Percentiles rank a stretch among this genome's conserved stretches.
Evolutionary conservation across 92 coral and sea anemone species (phyloP).

Genomic region (Porites divaricata): DNA sequence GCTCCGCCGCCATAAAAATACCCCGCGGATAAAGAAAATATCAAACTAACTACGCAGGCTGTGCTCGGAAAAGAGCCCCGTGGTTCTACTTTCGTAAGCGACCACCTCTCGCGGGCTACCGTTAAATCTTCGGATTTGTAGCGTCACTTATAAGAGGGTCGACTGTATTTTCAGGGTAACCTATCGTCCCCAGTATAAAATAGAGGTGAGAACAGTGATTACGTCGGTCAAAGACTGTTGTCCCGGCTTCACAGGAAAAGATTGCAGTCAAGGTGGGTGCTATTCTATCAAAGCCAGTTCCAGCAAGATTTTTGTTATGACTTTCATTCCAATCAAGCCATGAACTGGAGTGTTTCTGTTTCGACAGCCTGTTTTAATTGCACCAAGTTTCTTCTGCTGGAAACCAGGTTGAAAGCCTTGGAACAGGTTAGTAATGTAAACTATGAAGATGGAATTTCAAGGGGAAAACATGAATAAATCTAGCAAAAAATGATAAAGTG

Average conservation of each 20-base stretch:
- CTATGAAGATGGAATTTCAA: neutral
- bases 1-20: too few relatives aligned
- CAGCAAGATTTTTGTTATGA: neutral
- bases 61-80: too few relatives aligned
- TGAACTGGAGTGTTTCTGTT: neutral
- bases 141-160: too few relatives aligned
- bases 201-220: conserved; percentile 69
- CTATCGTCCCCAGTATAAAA: conserved; percentile 72
- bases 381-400: conserved; percentile 55
- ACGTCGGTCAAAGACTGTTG: conserved; percentile 81
- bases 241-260: conserved; percentile 82
- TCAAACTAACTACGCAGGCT: too few relatives aligned
- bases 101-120: too few relatives aligned
- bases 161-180: conserved; percentile 45
- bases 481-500: neutral
- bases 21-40: too few relatives aligned
- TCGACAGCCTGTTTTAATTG: conserved; percentile 82
- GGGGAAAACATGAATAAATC: neutral
- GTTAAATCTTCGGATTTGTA: too few relatives aligned
- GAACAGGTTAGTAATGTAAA: conserved; percentile 65
- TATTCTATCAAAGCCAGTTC: neutral
- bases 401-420: conserved; percentile 55
- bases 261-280: conserved; percentile 54
- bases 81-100: too few relatives aligned
- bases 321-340: too few relatives aligned